Conservation (phyloP, 1,140 invertebrate genomes). For the Chrysopa pallens region DNA sequence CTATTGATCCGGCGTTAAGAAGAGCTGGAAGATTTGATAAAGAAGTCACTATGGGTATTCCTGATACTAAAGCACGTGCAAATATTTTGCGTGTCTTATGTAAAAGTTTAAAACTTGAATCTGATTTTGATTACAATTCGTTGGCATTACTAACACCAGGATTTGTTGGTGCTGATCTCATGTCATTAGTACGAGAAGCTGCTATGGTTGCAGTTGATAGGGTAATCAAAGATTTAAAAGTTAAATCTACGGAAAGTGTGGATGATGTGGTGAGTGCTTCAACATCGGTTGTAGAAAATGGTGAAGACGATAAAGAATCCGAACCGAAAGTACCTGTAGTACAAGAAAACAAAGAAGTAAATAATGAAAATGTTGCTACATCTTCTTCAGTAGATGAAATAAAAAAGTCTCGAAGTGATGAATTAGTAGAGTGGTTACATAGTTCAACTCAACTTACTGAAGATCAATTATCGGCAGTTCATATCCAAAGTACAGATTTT, state of each 20-base stretch:
- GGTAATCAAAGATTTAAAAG: conserved; percentile 12
- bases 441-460: conserved; percentile 28
- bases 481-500: conserved; percentile 59
- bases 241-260: too few species aligned
- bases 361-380: not conserved
- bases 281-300: conserved; percentile 1
- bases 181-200: conserved; percentile 70
- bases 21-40: conserved; percentile 82
- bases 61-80: conserved; percentile 59
- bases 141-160: conserved; percentile 80
- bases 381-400: too few species aligned
- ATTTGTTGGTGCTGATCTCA: conserved; percentile 92
- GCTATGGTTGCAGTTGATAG: conserved; percentile 69
- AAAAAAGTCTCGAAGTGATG: conserved; percentile 10
- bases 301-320: not conserved
- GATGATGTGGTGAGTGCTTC: not conserved
- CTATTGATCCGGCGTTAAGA: conserved; percentile 81
- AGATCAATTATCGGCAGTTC: conserved; percentile 39
- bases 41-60: conserved; percentile 87
- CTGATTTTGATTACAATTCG: conserved; percentile 46
- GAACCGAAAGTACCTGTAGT: not conserved
- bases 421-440: conserved; percentile 34
- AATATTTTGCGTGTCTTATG: conserved; percentile 54
- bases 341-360: conserved; percentile 1
- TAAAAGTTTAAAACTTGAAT: conserved; percentile 47